A percentile compares a stretch with the other conserved stretches of the same genome.
These are phyloP conservation scores for Brienomyrus brachyistius DNA, from an alignment of 2,113 vertebrate species.

Conservation along the genomic window DNA sequence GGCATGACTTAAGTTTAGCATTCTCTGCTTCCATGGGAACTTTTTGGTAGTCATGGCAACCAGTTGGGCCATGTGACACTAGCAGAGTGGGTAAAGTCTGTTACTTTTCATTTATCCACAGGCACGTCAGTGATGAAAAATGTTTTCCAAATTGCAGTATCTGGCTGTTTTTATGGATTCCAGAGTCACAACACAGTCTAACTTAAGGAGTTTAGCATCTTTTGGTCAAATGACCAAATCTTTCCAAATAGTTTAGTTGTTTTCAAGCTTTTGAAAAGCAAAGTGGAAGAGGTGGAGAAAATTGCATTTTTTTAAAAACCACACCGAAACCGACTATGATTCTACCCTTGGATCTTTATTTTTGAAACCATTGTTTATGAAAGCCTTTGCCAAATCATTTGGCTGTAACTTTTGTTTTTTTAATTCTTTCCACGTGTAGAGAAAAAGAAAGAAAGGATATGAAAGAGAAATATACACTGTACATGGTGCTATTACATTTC, in stretches of 20 bases:
- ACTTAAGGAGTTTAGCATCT: neutral
- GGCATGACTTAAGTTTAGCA: neutral
- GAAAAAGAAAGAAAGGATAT: neutral
- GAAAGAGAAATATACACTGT: neutral
- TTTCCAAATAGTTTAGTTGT: neutral
- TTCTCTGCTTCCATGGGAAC: neutral
- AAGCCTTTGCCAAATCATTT: slow-evolving; percentile 1
- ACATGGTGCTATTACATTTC: neutral
- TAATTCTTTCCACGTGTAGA: neutral
- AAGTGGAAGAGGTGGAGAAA: neutral
- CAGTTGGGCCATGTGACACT: neutral
- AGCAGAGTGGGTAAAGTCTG: neutral
- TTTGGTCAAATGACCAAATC: neutral
- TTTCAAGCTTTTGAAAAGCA: neutral
- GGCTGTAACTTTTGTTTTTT: neutral
- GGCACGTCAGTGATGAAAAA: neutral
- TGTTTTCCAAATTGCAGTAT: neutral
- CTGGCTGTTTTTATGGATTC: neutral
- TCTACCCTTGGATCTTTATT: neutral
- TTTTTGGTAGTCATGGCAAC: neutral
- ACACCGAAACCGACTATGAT: neutral
- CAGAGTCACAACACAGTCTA: neutral
- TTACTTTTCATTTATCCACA: neutral
- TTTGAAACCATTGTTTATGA: neutral
- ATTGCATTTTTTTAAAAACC: neutral